phyloP scores from a whole-genome alignment of 2,797 vertebrate species.

The Liparis tanakae region DNA sequence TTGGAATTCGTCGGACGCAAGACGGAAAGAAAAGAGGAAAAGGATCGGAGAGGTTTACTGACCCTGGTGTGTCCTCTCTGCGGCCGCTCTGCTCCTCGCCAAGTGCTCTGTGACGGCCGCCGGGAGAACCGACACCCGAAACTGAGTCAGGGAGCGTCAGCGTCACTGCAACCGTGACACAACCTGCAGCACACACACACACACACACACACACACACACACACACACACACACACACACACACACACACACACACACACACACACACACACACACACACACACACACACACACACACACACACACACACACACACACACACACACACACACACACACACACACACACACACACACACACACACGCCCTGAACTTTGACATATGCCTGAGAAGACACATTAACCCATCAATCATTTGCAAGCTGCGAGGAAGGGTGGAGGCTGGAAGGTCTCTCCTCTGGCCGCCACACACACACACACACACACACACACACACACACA shows the following conservation, averaged over 20 bases:
- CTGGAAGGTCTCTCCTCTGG: conserved; percentile 28
- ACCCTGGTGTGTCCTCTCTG: conserved; percentile 57
- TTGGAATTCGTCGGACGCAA: neutral
- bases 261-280: conserved; percentile 35
- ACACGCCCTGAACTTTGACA: conserved; percentile 73
- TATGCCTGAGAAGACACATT: conserved; percentile 40
- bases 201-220: conserved; percentile 29
- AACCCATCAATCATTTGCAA: conserved; percentile 77
- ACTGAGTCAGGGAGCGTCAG: conserved; percentile 21
- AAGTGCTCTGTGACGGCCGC: conserved; percentile 33
- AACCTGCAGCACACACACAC: conserved; percentile 38
- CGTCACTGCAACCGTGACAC: conserved; percentile 48
- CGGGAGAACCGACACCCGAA: conserved; percentile 41
- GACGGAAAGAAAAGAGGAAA: too few relatives aligned
- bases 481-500: conserved; percentile 26
- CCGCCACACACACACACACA: conserved; percentile 44
- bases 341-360: conserved; percentile 32
- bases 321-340: conserved; percentile 34
- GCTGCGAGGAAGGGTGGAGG: conserved; percentile 40
- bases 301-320: conserved; percentile 35
- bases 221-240: conserved; percentile 34
- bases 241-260: conserved; percentile 30
- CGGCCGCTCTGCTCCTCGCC: conserved; percentile 40
- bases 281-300: conserved; percentile 32
- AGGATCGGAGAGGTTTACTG: conserved; percentile 23